Base-by-base conservation (phyloP, 2,888 invertebrate species). In the Acrobasis consociella region DNA sequence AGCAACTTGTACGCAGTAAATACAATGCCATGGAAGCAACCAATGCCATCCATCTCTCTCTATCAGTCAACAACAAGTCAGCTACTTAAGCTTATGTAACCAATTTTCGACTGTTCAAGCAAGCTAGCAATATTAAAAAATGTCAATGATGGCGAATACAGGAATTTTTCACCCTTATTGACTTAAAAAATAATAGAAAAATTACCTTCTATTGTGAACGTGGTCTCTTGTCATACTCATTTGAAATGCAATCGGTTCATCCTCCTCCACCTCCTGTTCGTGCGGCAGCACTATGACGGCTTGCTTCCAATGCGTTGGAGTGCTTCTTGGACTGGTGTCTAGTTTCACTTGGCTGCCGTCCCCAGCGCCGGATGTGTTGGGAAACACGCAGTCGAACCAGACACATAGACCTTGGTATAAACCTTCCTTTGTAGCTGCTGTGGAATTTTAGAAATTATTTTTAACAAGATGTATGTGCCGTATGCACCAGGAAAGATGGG, bases 301-400 rank as follows among this genome's bases (percentile, higher is more conserved):
- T 85, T 99, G 98, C 78, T 98, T 97, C 99, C 99, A 99, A 88
- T 99, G 99, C 0, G 99, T 99, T 17, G 93, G 89, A 0, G 94
- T 87, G 8, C 93, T 90, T 16, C 89, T 83, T 1, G 98, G 98
- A 39, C 96, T 94, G 7, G 98, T 98, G 63, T 95, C 95, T 66
- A 98, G 94, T 39, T 92, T 82, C 9, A 96, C 93, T 11, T 93
- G 87, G 49, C 92, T 85, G 51, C 94, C 88, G 66, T 95, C 94
- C 78, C 77, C 67, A 7, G 77, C 81, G 46, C 82, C 73, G 51
- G 83, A 76, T 37, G 82, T 69, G 67, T 89, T 84, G 5, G 96
- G 96, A 82, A 97, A 97, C 58, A 90, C 88, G 69, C 96, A 96
- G 11, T 95, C 94, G 82, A 97, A 97, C 97, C 97, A 97, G 58